Base-by-base conservation (phyloP, 2,888 invertebrate genomes). In the Lysandra bellargus region DNA sequence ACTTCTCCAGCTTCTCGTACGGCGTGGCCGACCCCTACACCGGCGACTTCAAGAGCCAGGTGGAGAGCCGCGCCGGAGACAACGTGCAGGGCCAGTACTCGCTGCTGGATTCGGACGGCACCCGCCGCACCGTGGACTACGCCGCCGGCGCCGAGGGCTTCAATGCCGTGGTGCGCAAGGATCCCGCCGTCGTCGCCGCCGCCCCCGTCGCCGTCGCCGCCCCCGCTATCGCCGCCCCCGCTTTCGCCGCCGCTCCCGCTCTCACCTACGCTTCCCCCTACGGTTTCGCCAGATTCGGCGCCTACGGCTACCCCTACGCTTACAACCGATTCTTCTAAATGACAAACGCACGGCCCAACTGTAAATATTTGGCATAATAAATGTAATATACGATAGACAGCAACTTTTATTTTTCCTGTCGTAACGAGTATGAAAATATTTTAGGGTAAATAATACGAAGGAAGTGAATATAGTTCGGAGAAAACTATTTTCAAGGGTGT, bases 11-110 rank as follows among this genome's bases (percentile, higher is more conserved):
- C 84, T 95, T 92, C 89, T 89, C 93, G 0, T 95, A 95, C 84
- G 92, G 92, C 73, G 94, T 94, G 79, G 88, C 92, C 57, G 94
- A 94, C 88, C 94, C 94, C 49, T 90, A 93, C 88, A 94, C 94
- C 86, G 94, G 94, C 69, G 94, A 94, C 83, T 92, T 92, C 82
- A 94, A 94, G 90, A 91, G 90, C 89, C 96, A 96, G 89, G 95
- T 95, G 82, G 96, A 96, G 91, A 95, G 95, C 80, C 95, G 96
- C 81, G 91, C 93, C 82, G 96, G 96, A n/a, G 96, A 96, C 89
- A 95, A 94, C 83, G 96, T 96, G 74, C 95, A 95, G 82, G 94
- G 94, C 81, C 94, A 93, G 83, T 94, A 94, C 90, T 93, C 93
- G 2, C 90, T 94, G 79, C 86, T 96, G 90, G 88, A 95, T 82